A percentile compares a stretch with the other conserved stretches of the same genome.
phyloP scores from a whole-genome alignment of 2,797 vertebrate genomes.

The Mus caroli region DNA sequence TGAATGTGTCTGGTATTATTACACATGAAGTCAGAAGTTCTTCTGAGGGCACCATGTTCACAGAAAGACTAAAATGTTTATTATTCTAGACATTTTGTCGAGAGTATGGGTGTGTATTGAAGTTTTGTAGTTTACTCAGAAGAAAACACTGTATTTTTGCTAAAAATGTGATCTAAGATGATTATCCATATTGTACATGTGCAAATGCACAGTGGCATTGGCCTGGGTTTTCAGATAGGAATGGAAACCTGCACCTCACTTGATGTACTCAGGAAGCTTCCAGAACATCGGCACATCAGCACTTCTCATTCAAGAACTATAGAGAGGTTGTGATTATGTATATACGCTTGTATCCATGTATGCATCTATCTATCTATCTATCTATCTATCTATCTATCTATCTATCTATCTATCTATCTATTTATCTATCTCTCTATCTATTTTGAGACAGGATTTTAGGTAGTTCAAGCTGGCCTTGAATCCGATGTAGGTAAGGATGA shows the following conservation, averaged over 20 bases:
- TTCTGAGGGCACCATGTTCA: background rate
- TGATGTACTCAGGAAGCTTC: background rate
- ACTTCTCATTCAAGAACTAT: background rate
- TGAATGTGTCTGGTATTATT: background rate
- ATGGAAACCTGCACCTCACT: background rate
- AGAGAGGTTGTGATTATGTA: background rate
- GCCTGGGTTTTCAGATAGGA: background rate
- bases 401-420: too few relatives aligned
- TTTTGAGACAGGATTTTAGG: background rate
- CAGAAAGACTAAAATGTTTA: slow-evolving; percentile 9
- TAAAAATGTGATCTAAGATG: slow-evolving; percentile 2
- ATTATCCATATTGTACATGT: background rate
- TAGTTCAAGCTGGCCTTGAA: background rate
- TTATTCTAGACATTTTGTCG: background rate
- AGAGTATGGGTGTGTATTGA: background rate
- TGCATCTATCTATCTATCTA: too few relatives aligned
- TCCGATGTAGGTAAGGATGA: background rate
- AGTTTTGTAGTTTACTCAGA: background rate
- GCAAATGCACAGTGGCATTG: background rate
- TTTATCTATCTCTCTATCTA: background rate
- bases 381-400: too few relatives aligned
- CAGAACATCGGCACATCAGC: background rate
- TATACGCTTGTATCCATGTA: rapidly evolving
- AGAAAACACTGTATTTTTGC: background rate
- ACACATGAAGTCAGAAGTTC: background rate